Base-by-base conservation (phyloP, 2,888 invertebrate species). In the Noctua janthe region DNA sequence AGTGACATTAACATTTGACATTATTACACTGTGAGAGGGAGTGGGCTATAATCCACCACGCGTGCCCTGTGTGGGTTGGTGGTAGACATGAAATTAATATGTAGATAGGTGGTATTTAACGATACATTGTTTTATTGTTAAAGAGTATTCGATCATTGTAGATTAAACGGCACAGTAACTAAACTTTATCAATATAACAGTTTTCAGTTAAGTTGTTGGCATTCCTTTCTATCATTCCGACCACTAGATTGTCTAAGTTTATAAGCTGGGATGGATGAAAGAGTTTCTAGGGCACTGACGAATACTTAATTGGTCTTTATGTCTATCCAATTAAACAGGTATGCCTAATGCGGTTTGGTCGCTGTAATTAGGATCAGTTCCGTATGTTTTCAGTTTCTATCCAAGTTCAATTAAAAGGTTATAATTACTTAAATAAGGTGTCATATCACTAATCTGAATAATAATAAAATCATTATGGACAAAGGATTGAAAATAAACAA, bases 161-260 rank as follows among this genome's bases (percentile, higher is more conserved):
- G 17, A 49, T 29, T 29, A 15, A 62, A 70, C 3, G 11, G 17
- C 11, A 15, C 23, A 35, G 20, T n/a, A 23, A 59, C 51, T 43
- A 39, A 76, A 83, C 15, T 76, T 69, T 51, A 23, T 20, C 59
- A 35, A 76, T 83, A 59, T 35, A 15, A 39, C 13, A 69, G 78
- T 77, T 81, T n/a, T 69, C 15, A 67, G 67, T 83, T 15, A 3
- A 59, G 51, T 47, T 54, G 39, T 17, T 70, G 35, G n/a, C 7
- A 81, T 83, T 83, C 35, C 47, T n/a, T 54, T 54, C 0, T 43
- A 43, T 11, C n/a, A 29, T 56, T 51, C 6, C 11, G 23, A 56
- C 35, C 11, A 35, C n/a, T 62, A 54, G 8, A 76, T 77, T 77
- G 35, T 54, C 23, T 54, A 17, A 54, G 59, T 77, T 83, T 83